Conservation (phyloP, 2,797 vertebrate species). For the Meda fulgida region DNA sequence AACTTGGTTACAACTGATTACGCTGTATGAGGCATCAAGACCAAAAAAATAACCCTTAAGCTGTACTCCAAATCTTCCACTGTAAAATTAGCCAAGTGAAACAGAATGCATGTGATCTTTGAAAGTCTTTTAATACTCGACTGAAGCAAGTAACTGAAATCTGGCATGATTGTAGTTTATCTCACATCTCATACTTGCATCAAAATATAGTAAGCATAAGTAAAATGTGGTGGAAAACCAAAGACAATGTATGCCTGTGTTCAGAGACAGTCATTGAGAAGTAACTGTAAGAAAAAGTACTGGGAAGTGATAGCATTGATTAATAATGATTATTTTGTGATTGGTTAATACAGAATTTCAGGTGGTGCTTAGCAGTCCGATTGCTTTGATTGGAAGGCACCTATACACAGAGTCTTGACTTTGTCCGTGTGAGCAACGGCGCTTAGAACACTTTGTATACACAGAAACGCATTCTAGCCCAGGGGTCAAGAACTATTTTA, state of each 20-base stretch:
- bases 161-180: conserved; percentile 6
- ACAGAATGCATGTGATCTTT: not conserved
- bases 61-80: not conserved
- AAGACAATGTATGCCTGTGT: not conserved
- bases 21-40: conserved; percentile 7
- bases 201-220: conserved; percentile 1
- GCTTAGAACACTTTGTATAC: not conserved
- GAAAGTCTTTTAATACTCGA: not conserved
- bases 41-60: not conserved
- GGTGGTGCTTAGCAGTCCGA: not conserved
- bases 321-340: not conserved
- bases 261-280: not conserved
- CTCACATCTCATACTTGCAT: not conserved
- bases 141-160: conserved; percentile 11
- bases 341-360: not conserved
- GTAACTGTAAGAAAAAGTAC: not conserved
- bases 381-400: not conserved
- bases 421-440: not conserved
- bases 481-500: not conserved
- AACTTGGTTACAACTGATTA: conserved; percentile 17
- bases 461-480: not conserved
- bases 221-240: not conserved
- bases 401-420: not conserved
- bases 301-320: not conserved
- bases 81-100: not conserved